Evolutionary conservation across 2,113 vertebrate genomes (phyloP).

Genomic region (human (Homo sapiens)): DNA sequence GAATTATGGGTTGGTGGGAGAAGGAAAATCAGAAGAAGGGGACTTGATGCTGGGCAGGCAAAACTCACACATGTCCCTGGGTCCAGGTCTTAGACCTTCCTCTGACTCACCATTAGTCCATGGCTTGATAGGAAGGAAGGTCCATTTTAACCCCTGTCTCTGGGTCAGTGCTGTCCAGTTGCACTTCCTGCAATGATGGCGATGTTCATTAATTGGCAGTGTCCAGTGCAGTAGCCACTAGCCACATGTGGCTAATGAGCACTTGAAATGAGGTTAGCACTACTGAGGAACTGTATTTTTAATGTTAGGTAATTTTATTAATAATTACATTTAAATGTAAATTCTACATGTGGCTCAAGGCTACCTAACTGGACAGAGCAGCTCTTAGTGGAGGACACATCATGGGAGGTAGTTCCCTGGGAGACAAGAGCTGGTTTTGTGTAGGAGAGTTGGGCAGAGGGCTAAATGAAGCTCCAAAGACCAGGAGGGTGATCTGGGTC

Average conservation of each 20-base stretch:
- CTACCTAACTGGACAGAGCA: not conserved
- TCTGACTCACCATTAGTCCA: not conserved
- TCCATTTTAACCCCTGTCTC: not conserved
- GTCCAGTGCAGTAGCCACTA: not conserved
- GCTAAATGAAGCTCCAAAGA: not conserved
- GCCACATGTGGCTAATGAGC: not conserved
- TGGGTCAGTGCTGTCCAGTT: not conserved
- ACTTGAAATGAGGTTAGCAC: not conserved
- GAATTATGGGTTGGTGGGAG: not conserved
- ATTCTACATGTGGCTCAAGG: not conserved
- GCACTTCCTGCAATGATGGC: not conserved
- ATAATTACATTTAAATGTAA: not conserved
- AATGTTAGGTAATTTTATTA: not conserved
- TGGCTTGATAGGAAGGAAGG: not conserved
- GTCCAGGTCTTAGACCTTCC: not conserved
- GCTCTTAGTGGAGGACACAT: not conserved
- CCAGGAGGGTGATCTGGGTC: not conserved
- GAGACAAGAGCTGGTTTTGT: not conserved
- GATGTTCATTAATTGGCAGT: not conserved
- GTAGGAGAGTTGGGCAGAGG: not conserved
- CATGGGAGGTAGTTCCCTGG: not conserved
- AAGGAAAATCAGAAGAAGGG: not conserved
- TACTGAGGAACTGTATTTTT: not conserved
- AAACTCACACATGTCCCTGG: not conserved
- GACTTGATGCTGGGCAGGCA: not conserved